A percentile compares a stretch with the other conserved stretches of the same genome.
These are phyloP conservation scores for Eupeodes corollae DNA, from an alignment of 1,140 invertebrate species.

Conservation along the genomic window DNA sequence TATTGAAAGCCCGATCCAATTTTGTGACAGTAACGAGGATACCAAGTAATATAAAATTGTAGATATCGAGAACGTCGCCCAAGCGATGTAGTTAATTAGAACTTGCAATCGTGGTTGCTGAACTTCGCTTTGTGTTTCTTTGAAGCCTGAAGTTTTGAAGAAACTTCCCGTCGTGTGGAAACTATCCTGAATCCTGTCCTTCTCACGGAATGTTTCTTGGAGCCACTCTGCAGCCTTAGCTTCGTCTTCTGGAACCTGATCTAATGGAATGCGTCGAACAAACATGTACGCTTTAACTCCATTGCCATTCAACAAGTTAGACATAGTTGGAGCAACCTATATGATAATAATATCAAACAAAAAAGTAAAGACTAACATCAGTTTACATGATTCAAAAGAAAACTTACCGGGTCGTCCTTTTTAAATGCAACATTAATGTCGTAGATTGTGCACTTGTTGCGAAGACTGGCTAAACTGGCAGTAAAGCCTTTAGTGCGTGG, in stretches of 20 bases:
- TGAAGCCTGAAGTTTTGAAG: conserved; percentile 60
- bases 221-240: conserved; percentile 69
- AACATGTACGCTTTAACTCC: conserved; percentile 63
- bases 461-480: conserved; percentile 58
- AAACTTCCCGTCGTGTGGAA: conserved; percentile 74
- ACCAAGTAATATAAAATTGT: conserved; percentile 60
- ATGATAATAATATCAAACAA: neutral
- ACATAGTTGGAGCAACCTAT: conserved; percentile 61
- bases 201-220: conserved; percentile 46
- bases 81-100: conserved; percentile 57
- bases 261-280: conserved; percentile 69
- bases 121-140: conserved; percentile 45
- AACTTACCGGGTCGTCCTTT: conserved; percentile 41
- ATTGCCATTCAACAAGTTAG: conserved; percentile 69
- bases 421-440: conserved; percentile 75
- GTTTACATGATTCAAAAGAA: no score
- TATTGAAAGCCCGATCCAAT: conserved; percentile 57
- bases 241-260: conserved; percentile 68
- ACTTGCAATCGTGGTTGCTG: conserved; percentile 50
- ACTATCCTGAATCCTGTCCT: conserved; percentile 71
- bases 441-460: conserved; percentile 72
- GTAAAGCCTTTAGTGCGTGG: conserved; percentile 89
- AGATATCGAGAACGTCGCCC: conserved; percentile 56
- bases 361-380: neutral
- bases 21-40: conserved; percentile 56